phyloP scores from a whole-genome alignment of 2,888 invertebrate species.

The Orthosia gothica region DNA sequence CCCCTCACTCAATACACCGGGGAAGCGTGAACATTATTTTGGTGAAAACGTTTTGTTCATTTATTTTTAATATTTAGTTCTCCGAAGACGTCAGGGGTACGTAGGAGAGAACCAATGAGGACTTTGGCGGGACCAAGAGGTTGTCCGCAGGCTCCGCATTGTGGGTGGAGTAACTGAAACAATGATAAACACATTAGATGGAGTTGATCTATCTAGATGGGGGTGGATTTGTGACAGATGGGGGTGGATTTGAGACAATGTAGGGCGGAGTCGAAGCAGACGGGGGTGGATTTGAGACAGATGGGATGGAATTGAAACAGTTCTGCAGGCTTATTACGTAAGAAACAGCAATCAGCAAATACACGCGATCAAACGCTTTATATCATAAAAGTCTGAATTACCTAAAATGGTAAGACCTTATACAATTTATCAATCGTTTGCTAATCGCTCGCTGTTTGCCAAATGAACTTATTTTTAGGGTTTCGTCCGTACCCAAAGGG shows the following conservation, averaged over 20 bases:
- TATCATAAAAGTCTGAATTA: no score
- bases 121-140: constrained; percentile 92
- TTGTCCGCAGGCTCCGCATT: constrained; percentile 83
- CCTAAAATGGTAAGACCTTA: no score
- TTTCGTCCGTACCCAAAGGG: no score
- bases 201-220: no score
- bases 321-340: background rate
- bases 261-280: no score
- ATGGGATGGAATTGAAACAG: background rate
- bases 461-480: no score
- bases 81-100: constrained; percentile 90
- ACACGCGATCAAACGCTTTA: no score
- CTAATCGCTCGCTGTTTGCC: no score
- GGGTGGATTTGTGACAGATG: no score
- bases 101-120: constrained; percentile 93
- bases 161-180: constrained; percentile 91
- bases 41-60: background rate
- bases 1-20: constrained; percentile 54
- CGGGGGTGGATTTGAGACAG: background rate
- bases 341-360: no score
- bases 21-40: constrained; percentile 49
- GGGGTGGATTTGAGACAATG: background rate
- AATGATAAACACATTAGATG: constrained; percentile 52
- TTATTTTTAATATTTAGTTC: constrained; percentile 61
- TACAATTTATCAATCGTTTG: no score